Conservation (phyloP, 2,888 invertebrate genomes). For the Ophraella communa region DNA sequence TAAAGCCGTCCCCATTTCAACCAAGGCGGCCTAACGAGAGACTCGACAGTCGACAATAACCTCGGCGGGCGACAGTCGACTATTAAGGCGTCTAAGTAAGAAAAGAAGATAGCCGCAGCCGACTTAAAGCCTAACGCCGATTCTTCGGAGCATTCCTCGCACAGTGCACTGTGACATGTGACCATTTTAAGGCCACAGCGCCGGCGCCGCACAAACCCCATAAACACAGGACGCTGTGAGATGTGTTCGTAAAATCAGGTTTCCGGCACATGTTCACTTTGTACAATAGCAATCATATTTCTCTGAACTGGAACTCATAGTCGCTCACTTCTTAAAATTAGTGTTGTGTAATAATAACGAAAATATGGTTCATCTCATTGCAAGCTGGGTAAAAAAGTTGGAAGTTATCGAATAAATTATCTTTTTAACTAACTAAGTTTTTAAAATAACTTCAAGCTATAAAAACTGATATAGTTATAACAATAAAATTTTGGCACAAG, state of each 20-base stretch:
- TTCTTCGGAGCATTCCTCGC: constrained; percentile 55
- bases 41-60: constrained; percentile 55
- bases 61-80: constrained; percentile 45
- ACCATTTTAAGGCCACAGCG: constrained; percentile 32
- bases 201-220: constrained; percentile 34
- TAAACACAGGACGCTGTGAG: constrained; percentile 37
- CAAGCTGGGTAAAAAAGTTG: constrained; percentile 39
- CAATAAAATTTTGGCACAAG: background rate
- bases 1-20: constrained; percentile 37
- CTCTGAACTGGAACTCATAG: constrained; percentile 48
- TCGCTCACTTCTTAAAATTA: constrained; percentile 57
- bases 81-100: constrained; percentile 33
- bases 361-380: constrained; percentile 53
- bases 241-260: constrained; percentile 38
- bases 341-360: constrained; percentile 57
- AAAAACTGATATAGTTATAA: background rate
- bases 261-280: constrained; percentile 41
- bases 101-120: constrained; percentile 38
- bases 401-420: constrained; percentile 22
- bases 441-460: background rate
- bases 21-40: constrained; percentile 52
- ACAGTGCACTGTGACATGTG: constrained; percentile 47
- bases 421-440: constrained; percentile 30
- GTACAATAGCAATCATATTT: constrained; percentile 50
- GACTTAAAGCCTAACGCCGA: constrained; percentile 41